phyloP scores from a whole-genome alignment of 2,113 vertebrate species.

The Chinchilla lanigera region DNA sequence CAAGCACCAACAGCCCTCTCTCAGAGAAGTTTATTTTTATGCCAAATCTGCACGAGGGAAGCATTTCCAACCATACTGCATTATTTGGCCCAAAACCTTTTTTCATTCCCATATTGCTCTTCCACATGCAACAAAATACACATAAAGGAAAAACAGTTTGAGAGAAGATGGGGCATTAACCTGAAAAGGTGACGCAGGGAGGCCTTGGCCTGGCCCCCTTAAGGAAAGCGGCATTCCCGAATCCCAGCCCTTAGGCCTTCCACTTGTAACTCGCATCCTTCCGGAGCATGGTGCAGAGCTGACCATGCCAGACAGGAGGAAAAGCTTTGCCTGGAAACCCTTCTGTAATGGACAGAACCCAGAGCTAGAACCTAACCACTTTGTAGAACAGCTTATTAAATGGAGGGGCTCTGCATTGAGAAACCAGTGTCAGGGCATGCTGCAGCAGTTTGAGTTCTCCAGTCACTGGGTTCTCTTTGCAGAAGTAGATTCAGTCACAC shows the following conservation, averaged over 20 bases:
- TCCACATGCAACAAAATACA: slow-evolving; percentile 83
- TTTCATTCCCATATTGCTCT: slow-evolving; percentile 82
- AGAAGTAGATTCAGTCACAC: neutral
- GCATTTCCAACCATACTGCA: slow-evolving; percentile 84
- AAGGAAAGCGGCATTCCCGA: neutral
- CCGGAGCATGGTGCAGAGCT: neutral
- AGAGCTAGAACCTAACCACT: neutral
- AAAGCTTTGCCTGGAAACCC: neutral
- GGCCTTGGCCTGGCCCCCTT: neutral
- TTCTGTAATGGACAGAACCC: neutral
- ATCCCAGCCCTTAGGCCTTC: neutral
- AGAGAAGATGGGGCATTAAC: slow-evolving; percentile 62
- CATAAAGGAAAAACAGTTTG: slow-evolving; percentile 69
- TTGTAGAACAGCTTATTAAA: neutral
- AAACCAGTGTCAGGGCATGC: neutral
- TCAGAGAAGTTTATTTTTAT: slow-evolving; percentile 82
- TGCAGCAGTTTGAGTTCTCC: neutral
- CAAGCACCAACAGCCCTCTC: slow-evolving; percentile 81
- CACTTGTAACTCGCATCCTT: neutral
- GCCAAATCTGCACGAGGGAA: slow-evolving; percentile 82
- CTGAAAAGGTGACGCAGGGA: slow-evolving; percentile 42
- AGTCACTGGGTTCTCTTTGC: neutral
- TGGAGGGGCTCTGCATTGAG: neutral
- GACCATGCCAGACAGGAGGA: neutral
- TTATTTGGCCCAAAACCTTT: slow-evolving; percentile 84